phyloP scores from a whole-genome alignment of 2,888 invertebrate genomes.

The Elgonia sp. region DNA sequence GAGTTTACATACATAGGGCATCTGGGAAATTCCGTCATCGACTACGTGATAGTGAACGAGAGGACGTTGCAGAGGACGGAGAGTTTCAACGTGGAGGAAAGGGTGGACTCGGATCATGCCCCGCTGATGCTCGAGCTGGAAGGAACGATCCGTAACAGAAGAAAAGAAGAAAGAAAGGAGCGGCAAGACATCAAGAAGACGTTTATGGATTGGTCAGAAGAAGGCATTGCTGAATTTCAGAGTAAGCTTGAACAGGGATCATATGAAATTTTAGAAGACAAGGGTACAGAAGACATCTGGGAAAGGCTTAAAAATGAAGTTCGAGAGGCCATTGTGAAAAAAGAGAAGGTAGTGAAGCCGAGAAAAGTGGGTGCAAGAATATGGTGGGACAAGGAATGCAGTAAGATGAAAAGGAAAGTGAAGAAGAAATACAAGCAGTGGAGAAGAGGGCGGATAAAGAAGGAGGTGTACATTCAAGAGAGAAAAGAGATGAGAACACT shows the following conservation, averaged over 20 bases:
- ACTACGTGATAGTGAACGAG: background rate
- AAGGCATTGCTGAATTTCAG: background rate
- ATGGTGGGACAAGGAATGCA: conserved; percentile 22
- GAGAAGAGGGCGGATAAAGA: background rate
- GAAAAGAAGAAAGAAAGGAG: background rate
- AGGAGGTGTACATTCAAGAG: background rate
- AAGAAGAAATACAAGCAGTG: conserved; percentile 8
- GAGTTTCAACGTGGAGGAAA: conserved; percentile 26
- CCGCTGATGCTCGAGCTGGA: conserved; percentile 24
- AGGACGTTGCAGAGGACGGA: conserved; percentile 1
- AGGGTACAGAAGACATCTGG: background rate
- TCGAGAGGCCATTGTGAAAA: conserved; percentile 12
- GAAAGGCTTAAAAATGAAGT: background rate
- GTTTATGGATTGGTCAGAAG: conserved; percentile 13
- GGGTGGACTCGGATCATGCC: conserved; percentile 34
- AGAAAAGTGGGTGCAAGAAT: background rate
- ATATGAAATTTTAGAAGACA: no score
- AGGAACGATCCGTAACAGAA: background rate
- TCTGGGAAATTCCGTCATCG: conserved; percentile 6
- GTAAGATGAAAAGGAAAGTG: conserved; percentile 5
- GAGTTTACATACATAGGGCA: conserved; percentile 6
- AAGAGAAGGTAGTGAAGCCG: background rate
- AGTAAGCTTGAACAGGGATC: background rate
- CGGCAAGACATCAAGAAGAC: background rate
- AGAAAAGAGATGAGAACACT: conserved; percentile 9